These are phyloP conservation scores for Andricus quercusramuli DNA, from an alignment of 2,888 invertebrate genomes.

Conservation along the genomic window DNA sequence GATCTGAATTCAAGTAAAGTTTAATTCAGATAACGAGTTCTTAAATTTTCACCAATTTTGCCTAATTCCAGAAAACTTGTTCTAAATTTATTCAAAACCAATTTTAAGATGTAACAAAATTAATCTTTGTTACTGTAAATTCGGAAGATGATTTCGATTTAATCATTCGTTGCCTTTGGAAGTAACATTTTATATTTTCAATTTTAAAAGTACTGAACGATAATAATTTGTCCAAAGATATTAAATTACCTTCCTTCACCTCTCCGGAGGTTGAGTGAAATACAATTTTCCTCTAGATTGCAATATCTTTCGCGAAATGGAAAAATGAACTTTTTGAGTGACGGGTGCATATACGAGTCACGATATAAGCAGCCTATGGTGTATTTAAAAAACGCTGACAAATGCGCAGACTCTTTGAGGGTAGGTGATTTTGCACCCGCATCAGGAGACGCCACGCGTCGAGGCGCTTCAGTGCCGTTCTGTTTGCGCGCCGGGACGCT, in stretches of 20 bases:
- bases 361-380: slow-evolving; percentile 9
- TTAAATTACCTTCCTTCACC: neutral
- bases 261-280: neutral
- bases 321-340: slow-evolving; percentile 11
- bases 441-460: slow-evolving; percentile 44
- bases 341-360: neutral
- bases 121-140: too few species aligned
- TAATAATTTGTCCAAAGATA: neutral
- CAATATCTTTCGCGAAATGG: neutral
- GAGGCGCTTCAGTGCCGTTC: slow-evolving; percentile 63
- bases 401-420: slow-evolving; percentile 34
- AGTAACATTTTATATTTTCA: neutral
- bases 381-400: slow-evolving; percentile 8
- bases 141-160: too few species aligned
- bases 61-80: too few species aligned
- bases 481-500: slow-evolving; percentile 55
- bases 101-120: too few species aligned
- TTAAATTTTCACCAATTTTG: too few species aligned
- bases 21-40: too few species aligned
- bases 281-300: neutral
- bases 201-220: neutral
- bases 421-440: slow-evolving; percentile 4
- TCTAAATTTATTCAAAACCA: too few species aligned
- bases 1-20: too few species aligned
- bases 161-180: neutral